Conservation (phyloP, 2,888 invertebrate genomes). For the Drosophila antonietae region DNA sequence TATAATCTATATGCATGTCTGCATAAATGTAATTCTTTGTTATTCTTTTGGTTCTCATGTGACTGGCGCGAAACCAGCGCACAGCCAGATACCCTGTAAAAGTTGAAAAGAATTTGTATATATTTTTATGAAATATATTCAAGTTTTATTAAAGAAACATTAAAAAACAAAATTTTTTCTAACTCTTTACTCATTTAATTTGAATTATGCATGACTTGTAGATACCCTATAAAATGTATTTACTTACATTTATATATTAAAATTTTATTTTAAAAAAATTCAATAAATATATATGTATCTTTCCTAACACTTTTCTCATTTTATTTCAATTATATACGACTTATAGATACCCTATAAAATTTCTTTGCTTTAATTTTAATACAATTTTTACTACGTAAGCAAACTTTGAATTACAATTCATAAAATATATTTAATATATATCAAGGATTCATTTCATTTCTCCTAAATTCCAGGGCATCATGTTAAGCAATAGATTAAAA, state of each 20-base stretch:
- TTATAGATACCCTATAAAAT: not conserved
- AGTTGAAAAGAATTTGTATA: rapidly evolving
- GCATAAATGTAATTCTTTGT: slow-evolving; percentile 24
- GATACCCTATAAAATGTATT: not conserved
- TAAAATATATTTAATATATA: too few species aligned
- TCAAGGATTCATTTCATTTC: too few species aligned
- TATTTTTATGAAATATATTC: not conserved
- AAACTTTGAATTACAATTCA: too few species aligned
- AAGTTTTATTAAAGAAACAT: not conserved
- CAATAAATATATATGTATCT: not conserved
- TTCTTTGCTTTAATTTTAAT: too few species aligned
- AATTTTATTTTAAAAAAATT: too few species aligned
- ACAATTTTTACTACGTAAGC: too few species aligned
- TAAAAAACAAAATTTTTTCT: not conserved
- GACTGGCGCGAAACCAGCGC: not conserved
- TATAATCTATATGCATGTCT: slow-evolving; percentile 21
- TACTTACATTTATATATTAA: too few species aligned
- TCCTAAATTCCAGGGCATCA: slow-evolving; percentile 5
- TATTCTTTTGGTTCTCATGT: slow-evolving; percentile 35
- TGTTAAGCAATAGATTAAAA: too few species aligned
- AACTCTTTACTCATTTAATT: too few species aligned
- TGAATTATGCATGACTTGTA: not conserved
- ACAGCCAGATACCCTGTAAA: slow-evolving; percentile 4
- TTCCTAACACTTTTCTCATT: too few species aligned
- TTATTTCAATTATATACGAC: not conserved